Percentiles rank a stretch among this genome's conserved stretches.
These are phyloP conservation scores for Pterocles orientalis DNA, from an alignment of 2,113 vertebrate genomes.

Conservation along the genomic window DNA sequence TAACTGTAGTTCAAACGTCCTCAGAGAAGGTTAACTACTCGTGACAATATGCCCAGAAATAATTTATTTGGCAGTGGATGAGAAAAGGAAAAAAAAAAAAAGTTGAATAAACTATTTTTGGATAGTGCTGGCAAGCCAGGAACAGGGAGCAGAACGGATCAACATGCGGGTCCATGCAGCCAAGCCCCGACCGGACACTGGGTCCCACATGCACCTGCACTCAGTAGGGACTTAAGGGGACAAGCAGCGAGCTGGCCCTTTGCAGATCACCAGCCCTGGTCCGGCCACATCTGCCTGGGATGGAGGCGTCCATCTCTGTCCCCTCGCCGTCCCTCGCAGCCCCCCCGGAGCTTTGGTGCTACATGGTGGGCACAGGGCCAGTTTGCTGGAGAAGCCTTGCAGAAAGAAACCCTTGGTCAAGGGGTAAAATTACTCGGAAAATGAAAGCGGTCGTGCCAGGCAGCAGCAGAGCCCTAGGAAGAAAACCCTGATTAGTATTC, in stretches of 20 bases:
- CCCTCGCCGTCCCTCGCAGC: background rate
- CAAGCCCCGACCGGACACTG: fast-evolving
- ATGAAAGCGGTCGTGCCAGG: background rate
- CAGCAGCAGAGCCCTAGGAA: background rate
- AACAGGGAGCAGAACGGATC: background rate
- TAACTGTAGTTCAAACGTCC: conserved; percentile 33
- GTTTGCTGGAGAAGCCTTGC: background rate
- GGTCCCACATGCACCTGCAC: background rate
- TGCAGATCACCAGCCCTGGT: no score
- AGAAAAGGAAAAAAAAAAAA: background rate
- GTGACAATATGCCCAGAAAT: conserved; percentile 35
- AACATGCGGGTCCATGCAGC: fast-evolving
- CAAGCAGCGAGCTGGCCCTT: background rate
- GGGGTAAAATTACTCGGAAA: background rate
- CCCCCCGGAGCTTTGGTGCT: background rate
- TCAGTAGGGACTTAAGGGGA: background rate
- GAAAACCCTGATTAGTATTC: conserved; percentile 34
- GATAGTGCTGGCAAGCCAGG: background rate
- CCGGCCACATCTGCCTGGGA: background rate
- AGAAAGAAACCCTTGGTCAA: background rate
- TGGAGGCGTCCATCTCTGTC: background rate
- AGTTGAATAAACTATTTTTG: conserved; percentile 19
- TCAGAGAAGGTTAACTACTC: conserved; percentile 29
- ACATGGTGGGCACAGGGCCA: background rate
- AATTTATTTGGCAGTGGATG: conserved; percentile 8